phyloP scores from a whole-genome alignment of 2,797 vertebrate species.

The Pangasius sanitwongsei region DNA sequence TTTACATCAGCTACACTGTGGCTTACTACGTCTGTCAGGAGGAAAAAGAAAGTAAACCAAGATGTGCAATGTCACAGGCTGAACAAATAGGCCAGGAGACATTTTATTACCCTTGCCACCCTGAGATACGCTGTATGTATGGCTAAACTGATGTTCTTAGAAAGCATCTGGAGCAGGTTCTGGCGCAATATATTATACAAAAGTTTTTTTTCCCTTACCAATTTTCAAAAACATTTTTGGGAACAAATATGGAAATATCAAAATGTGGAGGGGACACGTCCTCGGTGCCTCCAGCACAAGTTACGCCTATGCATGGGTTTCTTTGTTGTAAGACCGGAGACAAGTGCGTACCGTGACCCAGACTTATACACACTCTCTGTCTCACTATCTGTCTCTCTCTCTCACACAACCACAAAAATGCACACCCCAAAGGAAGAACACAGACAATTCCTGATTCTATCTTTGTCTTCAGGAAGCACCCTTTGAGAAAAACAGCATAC shows the following conservation, averaged over 20 bases:
- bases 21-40: not conserved
- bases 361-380: slow-evolving; percentile 13
- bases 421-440: slow-evolving; percentile 2
- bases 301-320: not conserved
- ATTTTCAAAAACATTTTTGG: not conserved
- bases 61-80: not conserved
- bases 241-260: not conserved
- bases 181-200: not conserved
- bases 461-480: slow-evolving; percentile 48
- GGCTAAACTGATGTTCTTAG: not conserved
- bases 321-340: slow-evolving; percentile 23
- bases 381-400: not conserved
- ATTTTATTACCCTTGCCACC: too few relatives aligned
- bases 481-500: slow-evolving; percentile 27
- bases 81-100: not conserved
- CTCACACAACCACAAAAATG: slow-evolving; percentile 18
- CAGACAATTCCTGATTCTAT: slow-evolving; percentile 38
- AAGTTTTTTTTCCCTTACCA: not conserved
- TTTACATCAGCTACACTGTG: not conserved
- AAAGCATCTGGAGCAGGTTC: not conserved
- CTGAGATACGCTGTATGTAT: not conserved
- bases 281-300: not conserved
- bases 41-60: not conserved
- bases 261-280: not conserved
- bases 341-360: slow-evolving; percentile 28